phyloP scores from a whole-genome alignment of 2,113 vertebrate genomes.

The Pongo pygmaeus region DNA sequence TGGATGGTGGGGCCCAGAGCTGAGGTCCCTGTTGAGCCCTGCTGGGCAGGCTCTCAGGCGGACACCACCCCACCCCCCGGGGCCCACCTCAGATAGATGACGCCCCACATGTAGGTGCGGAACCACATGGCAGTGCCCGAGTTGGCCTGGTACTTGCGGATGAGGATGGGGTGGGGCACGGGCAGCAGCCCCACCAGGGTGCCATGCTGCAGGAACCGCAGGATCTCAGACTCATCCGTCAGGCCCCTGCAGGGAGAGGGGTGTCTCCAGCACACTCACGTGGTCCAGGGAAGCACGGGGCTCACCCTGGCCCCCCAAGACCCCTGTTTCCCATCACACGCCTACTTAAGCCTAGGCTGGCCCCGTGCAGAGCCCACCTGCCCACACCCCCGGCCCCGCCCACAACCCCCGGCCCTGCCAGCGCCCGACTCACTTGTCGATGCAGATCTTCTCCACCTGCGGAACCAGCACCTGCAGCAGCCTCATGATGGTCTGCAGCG shows the following conservation, averaged over 20 bases:
- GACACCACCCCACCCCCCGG: not conserved
- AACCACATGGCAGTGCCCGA: slow-evolving; percentile 99
- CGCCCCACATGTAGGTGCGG: slow-evolving; percentile 99
- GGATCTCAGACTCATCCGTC: slow-evolving; percentile 97
- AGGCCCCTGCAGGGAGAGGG: slow-evolving; percentile 87
- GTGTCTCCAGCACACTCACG: not conserved
- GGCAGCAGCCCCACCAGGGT: slow-evolving; percentile 97
- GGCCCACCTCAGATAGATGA: slow-evolving; percentile 95
- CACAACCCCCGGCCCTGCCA: fast-evolving
- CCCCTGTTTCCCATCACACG: fast-evolving
- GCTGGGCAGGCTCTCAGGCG: not conserved
- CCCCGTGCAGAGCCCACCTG: not conserved
- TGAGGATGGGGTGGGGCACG: slow-evolving; percentile 98
- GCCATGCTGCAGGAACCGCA: slow-evolving; percentile 97
- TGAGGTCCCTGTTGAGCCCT: not conserved
- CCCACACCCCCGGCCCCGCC: not conserved
- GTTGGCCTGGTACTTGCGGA: slow-evolving; percentile 99
- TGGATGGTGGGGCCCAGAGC: not conserved
- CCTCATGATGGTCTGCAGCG: slow-evolving; percentile 98
- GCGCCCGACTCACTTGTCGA: slow-evolving; percentile 92
- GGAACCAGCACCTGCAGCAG: slow-evolving; percentile 97
- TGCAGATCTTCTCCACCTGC: slow-evolving; percentile 99
- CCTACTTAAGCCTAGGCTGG: not conserved
- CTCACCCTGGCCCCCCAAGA: not conserved
- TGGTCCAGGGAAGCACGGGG: not conserved